Percentiles rank a stretch among this genome's conserved stretches.
phyloP scores from a whole-genome alignment of 2,888 invertebrate species.

The Andrena flavipes region DNA sequence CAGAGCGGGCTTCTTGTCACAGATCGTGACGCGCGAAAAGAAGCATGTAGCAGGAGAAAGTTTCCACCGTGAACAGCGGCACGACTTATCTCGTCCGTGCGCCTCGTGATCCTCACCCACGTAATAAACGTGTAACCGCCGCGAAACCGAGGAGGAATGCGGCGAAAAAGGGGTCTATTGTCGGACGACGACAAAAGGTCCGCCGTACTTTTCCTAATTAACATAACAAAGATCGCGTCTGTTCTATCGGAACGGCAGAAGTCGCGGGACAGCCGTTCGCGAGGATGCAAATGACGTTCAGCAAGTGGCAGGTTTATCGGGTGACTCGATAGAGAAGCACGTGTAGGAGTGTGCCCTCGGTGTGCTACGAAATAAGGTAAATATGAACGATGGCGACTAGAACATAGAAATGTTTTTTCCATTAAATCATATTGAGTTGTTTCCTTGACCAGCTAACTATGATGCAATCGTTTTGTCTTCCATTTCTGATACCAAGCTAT shows the following conservation, averaged over 20 bases:
- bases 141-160: conserved; percentile 4
- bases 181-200: conserved; percentile 6
- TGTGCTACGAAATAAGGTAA: background rate
- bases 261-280: background rate
- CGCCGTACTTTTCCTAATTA: conserved; percentile 46
- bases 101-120: conserved; percentile 26
- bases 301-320: background rate
- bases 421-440: background rate
- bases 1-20: conserved; percentile 36
- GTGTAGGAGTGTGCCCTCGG: background rate
- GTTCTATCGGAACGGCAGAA: conserved; percentile 20
- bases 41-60: conserved; percentile 51
- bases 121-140: conserved; percentile 30
- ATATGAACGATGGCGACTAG: background rate
- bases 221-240: conserved; percentile 51
- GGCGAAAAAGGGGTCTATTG: conserved; percentile 31
- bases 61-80: conserved; percentile 1
- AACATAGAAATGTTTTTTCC: background rate
- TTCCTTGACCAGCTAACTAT: conserved; percentile 5
- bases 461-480: conserved; percentile 1
- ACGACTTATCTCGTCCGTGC: background rate
- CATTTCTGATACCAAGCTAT: background rate
- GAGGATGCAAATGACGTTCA: conserved; percentile 32
- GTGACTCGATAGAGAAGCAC: background rate
- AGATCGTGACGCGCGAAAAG: conserved; percentile 48